These are phyloP conservation scores for Neopelma chrysocephalum DNA, from an alignment of 2,797 vertebrate genomes.

Conservation along the genomic window DNA sequence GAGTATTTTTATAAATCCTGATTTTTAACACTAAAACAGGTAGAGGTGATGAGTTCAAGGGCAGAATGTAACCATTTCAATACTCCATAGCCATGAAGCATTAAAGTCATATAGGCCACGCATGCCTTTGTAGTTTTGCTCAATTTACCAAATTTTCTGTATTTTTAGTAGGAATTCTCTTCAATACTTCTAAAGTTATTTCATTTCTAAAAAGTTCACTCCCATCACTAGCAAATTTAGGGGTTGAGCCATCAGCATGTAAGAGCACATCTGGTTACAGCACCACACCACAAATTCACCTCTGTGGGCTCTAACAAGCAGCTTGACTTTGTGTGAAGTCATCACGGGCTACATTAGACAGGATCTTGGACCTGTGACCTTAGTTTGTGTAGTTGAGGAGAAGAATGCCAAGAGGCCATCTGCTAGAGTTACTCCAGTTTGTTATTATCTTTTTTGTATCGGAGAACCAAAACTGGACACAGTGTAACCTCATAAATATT, in stretches of 20 bases:
- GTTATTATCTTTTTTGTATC: not conserved
- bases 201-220: not conserved
- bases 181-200: not conserved
- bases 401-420: not conserved
- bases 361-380: not conserved
- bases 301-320: not conserved
- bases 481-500: not conserved
- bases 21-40: not conserved
- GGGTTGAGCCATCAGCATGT: not conserved
- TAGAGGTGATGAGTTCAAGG: not conserved
- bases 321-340: not conserved
- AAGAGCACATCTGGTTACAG: not conserved
- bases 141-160: not conserved
- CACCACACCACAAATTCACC: not conserved
- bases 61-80: not conserved
- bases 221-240: not conserved
- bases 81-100: not conserved
- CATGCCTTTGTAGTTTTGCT: not conserved
- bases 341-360: not conserved
- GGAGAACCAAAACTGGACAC: not conserved
- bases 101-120: not conserved
- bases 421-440: not conserved
- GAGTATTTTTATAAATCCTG: not conserved
- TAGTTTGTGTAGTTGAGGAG: not conserved
- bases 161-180: not conserved